Evolutionary conservation across 2,797 vertebrate genomes (phyloP), one percentile per base, ranked within the genome.

Genomic region (Anabas testudineus): DNA sequence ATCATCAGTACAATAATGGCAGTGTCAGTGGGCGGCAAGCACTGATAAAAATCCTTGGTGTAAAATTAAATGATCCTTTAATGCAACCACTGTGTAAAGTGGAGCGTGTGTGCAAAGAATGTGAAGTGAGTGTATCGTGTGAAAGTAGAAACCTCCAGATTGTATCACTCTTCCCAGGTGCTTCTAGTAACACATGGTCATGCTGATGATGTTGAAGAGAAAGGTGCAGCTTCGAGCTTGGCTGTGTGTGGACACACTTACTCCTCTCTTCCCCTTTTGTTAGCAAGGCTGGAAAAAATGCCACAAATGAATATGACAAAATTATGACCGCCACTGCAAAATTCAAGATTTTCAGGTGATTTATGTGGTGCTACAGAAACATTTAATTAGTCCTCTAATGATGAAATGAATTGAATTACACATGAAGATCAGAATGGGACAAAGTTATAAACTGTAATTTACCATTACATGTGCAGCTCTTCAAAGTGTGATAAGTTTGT

Each of bases 1-100:
- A 95, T 94, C 90, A 92, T 93, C 84, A 77, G 90, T 81, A 73
- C 63, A 60, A 72, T 90, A 86, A 88, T 82, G 86, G 85, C 67
- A 63, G 80, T 76, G 80, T 67, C 56, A 72, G 87, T 76, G 81
- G 80, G 83, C 59, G 57, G 67, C 68, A 72, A 87, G 80, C 71
- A 67, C 82, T 81, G 84, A 86, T 88, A 82, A 87, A 88, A 84
- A 71, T 63, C 80, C 76, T 82, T 19, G 48, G 70, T 78, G 86
- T 76, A 65, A 85, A 83, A 88, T 87, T 43, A 76, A 82, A 87
- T 84, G 16, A 76, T 78, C 62, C 76, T 81, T 88, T 81, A 55
- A 71, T 72, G 75, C 66, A 32, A 51, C 45, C 42, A 26, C 19
- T 43, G 76, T 63, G 72, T 68, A 67, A 75, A 70, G 67, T 46